Percentiles rank a stretch among this genome's conserved stretches.
Conservation (phyloP, 2,888 invertebrate genomes). For the Oligia latruncula region DNA sequence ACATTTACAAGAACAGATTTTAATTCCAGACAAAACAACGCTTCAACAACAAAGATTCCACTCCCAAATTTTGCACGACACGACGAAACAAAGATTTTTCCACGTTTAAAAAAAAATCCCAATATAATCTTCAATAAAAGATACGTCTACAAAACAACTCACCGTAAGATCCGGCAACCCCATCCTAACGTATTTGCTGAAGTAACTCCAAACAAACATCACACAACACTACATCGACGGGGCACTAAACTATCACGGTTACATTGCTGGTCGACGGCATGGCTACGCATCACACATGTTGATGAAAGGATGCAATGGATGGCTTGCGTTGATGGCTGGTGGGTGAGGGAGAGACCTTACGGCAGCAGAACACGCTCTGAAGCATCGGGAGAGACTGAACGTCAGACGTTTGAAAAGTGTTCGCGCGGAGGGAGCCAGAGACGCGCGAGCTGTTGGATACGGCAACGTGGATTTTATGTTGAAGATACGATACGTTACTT, state of each 20-base stretch:
- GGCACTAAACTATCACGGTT: constrained; percentile 68
- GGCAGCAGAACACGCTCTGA: constrained; percentile 87
- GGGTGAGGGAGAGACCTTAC: constrained; percentile 79
- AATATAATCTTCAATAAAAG: constrained; percentile 21
- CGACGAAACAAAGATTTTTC: no score
- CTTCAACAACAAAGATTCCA: not conserved
- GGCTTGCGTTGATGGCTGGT: constrained; percentile 47
- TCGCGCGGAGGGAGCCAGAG: constrained; percentile 45
- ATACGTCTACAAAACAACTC: constrained; percentile 69
- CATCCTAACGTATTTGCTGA: constrained; percentile 83
- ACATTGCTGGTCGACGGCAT: constrained; percentile 55
- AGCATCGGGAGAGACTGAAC: constrained; percentile 85
- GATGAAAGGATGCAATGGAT: constrained; percentile 60
- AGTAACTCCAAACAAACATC: constrained; percentile 85
- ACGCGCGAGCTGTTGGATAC: constrained; percentile 68
- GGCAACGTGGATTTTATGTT: constrained; percentile 62
- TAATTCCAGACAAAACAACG: not conserved
- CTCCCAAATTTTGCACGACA: not conserved
- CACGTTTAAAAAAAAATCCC: no score
- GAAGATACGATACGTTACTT: not conserved
- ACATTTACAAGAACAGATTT: not conserved
- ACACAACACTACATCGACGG: constrained; percentile 71
- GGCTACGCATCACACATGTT: constrained; percentile 62
- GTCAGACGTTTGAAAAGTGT: constrained; percentile 57
- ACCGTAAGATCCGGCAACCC: constrained; percentile 87